These are phyloP conservation scores for Cynoglossus semilaevis DNA, from an alignment of 2,113 vertebrate genomes.

Conservation along the genomic window DNA sequence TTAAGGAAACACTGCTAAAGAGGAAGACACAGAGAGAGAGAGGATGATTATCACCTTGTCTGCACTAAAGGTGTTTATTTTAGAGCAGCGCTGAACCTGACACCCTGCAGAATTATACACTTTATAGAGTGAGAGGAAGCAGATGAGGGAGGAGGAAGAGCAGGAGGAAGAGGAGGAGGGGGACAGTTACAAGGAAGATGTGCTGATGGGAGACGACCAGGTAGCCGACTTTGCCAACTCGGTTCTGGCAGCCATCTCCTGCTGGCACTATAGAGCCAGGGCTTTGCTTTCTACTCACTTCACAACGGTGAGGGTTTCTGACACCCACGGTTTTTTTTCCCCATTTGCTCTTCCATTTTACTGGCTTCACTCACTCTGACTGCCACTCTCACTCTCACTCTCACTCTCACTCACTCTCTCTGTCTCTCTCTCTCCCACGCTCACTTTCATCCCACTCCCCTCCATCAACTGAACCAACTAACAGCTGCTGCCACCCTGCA, in stretches of 20 bases:
- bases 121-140: constrained; percentile 1
- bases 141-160: constrained; percentile 61
- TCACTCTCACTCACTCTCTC: constrained; percentile 30
- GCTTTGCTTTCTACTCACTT: constrained; percentile 90
- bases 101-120: constrained; percentile 27
- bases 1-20: neutral
- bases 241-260: constrained; percentile 88
- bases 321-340: constrained; percentile 67
- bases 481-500: constrained; percentile 41
- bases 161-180: constrained; percentile 60
- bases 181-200: constrained; percentile 81
- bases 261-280: constrained; percentile 90
- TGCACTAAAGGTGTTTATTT: constrained; percentile 31
- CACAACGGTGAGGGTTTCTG: constrained; percentile 88
- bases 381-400: constrained; percentile 21
- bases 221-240: constrained; percentile 91
- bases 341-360: constrained; percentile 47
- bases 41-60: constrained; percentile 35
- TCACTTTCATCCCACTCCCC: constrained; percentile 17
- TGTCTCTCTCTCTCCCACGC: constrained; percentile 35
- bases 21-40: constrained; percentile 4
- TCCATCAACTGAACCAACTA: constrained; percentile 40
- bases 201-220: constrained; percentile 87
- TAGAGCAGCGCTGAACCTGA: constrained; percentile 18
- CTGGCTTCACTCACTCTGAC: constrained; percentile 16